These are phyloP conservation scores for Symphodus melops DNA, from an alignment of 2,113 vertebrate species.

Conservation along the genomic window DNA sequence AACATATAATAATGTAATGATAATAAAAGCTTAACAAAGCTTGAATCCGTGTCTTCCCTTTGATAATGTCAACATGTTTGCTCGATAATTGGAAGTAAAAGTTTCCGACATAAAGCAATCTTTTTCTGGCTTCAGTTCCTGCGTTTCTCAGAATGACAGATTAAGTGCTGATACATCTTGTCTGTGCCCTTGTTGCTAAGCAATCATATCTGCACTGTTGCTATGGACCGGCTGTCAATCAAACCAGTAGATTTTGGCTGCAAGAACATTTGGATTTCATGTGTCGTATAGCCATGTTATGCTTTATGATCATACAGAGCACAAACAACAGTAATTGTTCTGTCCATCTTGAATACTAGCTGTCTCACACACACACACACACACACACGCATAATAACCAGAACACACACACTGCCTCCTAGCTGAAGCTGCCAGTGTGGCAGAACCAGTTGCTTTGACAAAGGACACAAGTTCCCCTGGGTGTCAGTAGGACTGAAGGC, in stretches of 20 bases:
- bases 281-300: background rate
- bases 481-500: slow-evolving; percentile 65
- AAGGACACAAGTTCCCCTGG: slow-evolving; percentile 80
- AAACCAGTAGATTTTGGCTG: background rate
- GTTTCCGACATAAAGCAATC: background rate
- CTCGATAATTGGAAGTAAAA: background rate
- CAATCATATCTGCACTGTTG: slow-evolving; percentile 3
- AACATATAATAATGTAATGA: background rate
- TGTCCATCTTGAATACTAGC: background rate
- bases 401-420: slow-evolving; percentile 49
- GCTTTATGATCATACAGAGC: background rate
- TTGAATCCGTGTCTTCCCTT: background rate
- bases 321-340: slow-evolving; percentile 11
- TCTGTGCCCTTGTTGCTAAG: slow-evolving; percentile 49
- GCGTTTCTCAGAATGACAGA: slow-evolving; percentile 26
- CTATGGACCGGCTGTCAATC: slow-evolving; percentile 36
- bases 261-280: slow-evolving; percentile 9
- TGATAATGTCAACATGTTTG: slow-evolving; percentile 5
- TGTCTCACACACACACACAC: background rate
- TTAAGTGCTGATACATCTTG: slow-evolving; percentile 39
- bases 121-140: slow-evolving; percentile 19
- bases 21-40: background rate
- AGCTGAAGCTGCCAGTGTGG: slow-evolving; percentile 73
- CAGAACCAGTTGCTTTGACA: slow-evolving; percentile 77
- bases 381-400: slow-evolving; percentile 2